phyloP scores from a whole-genome alignment of 2,797 vertebrate genomes.

The Yasuhikotakia modesta region DNA sequence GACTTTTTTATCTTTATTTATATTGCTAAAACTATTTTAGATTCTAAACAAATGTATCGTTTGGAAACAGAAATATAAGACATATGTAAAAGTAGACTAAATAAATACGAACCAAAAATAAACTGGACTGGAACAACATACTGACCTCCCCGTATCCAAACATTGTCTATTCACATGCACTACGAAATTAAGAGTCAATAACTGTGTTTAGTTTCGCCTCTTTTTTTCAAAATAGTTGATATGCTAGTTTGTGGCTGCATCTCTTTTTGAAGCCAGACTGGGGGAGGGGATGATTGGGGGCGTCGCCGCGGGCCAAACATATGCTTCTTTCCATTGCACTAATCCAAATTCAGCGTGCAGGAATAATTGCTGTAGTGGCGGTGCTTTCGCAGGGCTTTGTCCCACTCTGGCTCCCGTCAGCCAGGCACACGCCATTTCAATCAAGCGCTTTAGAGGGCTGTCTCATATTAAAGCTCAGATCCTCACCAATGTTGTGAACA shows the following conservation, averaged over 20 bases:
- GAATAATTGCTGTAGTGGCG: slow-evolving; percentile 99
- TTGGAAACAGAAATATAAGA: neutral
- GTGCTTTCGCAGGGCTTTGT: slow-evolving; percentile 96
- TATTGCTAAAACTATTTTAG: too few species aligned
- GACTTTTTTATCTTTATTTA: too few species aligned
- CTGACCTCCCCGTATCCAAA: slow-evolving; percentile 24
- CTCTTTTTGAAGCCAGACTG: slow-evolving; percentile 88
- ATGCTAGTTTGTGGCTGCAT: slow-evolving; percentile 85
- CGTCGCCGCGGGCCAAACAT: slow-evolving; percentile 98
- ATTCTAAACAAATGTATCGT: neutral
- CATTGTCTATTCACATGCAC: slow-evolving; percentile 27
- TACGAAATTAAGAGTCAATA: slow-evolving; percentile 65
- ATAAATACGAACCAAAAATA: too few species aligned
- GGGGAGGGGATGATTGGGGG: slow-evolving; percentile 80
- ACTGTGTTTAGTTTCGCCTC: slow-evolving; percentile 73
- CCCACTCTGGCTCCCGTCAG: slow-evolving; percentile 98
- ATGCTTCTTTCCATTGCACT: slow-evolving; percentile 99
- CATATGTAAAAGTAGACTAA: too few species aligned
- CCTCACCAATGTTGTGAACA: slow-evolving; percentile 77
- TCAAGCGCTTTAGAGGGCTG: slow-evolving; percentile 88
- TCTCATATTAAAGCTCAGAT: slow-evolving; percentile 88
- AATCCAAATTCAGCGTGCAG: slow-evolving; percentile 99
- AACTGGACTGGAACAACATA: neutral
- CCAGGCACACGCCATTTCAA: slow-evolving; percentile 99
- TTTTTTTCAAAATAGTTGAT: slow-evolving; percentile 83